Conservation (phyloP, 1,140 invertebrate species). For the Drosophila baimaii region DNA sequence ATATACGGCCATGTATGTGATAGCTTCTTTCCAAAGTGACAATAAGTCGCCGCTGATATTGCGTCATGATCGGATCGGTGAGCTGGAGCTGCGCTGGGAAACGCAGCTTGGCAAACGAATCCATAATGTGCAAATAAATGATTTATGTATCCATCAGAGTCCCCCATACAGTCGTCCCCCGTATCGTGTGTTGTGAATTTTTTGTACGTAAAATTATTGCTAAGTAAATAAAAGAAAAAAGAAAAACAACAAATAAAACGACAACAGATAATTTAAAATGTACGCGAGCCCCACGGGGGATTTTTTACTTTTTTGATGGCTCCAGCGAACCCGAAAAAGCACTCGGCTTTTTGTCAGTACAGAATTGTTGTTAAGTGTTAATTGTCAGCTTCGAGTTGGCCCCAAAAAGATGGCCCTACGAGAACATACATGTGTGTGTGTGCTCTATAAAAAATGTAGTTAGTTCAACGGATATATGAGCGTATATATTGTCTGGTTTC, state of each 20-base stretch:
- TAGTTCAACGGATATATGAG: conserved; percentile 35
- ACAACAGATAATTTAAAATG: conserved; percentile 44
- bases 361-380: conserved; percentile 29
- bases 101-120: conserved; percentile 21
- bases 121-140: conserved; percentile 56
- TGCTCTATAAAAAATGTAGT: conserved; percentile 33
- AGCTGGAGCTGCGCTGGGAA: conserved; percentile 28
- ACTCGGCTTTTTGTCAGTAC: conserved; percentile 18
- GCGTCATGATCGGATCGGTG: conserved; percentile 39
- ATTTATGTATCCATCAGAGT: conserved; percentile 52
- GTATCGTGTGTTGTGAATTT: conserved; percentile 47
- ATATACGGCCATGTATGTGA: conserved; percentile 12
- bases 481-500: conserved; percentile 15
- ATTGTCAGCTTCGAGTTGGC: conserved; percentile 33
- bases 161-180: background rate
- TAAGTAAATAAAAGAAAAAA: conserved; percentile 49
- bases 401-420: conserved; percentile 25
- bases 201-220: conserved; percentile 40
- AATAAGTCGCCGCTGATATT: conserved; percentile 29
- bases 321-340: conserved; percentile 43
- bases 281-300: conserved; percentile 14
- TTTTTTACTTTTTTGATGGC: conserved; percentile 29
- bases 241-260: conserved; percentile 31
- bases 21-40: conserved; percentile 33
- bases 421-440: conserved; percentile 7